Conservation (phyloP, 2,888 invertebrate species). For the Sericinus montela region DNA sequence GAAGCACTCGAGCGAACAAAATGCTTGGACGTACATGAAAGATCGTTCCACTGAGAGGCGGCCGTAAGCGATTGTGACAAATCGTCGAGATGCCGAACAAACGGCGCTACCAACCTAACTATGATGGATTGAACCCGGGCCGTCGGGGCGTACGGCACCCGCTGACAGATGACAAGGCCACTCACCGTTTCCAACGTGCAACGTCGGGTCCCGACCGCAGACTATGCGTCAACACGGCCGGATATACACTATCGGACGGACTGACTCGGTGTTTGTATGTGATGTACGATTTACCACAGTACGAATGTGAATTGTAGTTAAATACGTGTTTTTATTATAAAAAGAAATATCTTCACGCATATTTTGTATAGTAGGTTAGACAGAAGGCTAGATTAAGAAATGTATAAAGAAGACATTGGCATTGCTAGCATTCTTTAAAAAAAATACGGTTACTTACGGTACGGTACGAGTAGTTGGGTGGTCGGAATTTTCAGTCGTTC, state of each 20-base stretch:
- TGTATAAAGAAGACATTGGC: too few species aligned
- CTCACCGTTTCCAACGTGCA: conserved; percentile 4
- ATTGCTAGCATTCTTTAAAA: too few species aligned
- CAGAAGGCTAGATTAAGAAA: too few species aligned
- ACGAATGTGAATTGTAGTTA: too few species aligned
- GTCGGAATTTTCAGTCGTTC: too few species aligned
- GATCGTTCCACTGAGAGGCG: not conserved
- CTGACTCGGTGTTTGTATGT: too few species aligned
- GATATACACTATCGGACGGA: not conserved
- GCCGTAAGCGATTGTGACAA: conserved; percentile 17
- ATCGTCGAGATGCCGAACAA: conserved; percentile 11
- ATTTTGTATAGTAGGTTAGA: too few species aligned
- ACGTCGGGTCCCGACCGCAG: not conserved
- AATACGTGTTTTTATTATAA: too few species aligned
- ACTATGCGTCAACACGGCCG: conserved; percentile 4
- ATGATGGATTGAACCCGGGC: conserved; percentile 11
- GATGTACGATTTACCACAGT: too few species aligned
- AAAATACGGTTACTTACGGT: too few species aligned
- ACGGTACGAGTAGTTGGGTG: too few species aligned
- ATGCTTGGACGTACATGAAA: conserved; percentile 9
- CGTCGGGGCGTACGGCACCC: not conserved
- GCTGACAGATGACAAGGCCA: conserved; percentile 15
- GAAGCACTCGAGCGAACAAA: conserved; percentile 10
- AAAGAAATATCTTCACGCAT: too few species aligned
- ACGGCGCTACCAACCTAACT: not conserved